Evolutionary conservation across 2,113 vertebrate species (phyloP).

Genomic region (Mobula birostris): DNA sequence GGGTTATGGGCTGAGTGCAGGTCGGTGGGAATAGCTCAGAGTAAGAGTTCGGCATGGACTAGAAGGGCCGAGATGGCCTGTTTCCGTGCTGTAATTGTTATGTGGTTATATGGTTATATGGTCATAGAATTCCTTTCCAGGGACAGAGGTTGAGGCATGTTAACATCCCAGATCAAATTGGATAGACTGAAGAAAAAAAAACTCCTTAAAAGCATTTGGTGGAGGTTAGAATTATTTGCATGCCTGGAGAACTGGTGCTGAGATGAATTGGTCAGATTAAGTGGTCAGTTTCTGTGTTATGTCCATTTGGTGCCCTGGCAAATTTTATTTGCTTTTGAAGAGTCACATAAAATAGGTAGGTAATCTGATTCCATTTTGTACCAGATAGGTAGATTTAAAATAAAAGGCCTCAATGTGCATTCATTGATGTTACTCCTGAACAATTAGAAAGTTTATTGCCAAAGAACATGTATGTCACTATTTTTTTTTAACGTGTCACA

Average conservation of each 20-base stretch:
- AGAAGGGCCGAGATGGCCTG: too few relatives aligned
- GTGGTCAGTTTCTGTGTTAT: background rate
- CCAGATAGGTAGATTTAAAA: background rate
- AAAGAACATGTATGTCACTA: too few relatives aligned
- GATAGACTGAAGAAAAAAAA: background rate
- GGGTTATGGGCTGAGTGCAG: too few relatives aligned
- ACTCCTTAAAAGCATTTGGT: background rate
- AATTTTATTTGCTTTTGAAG: background rate
- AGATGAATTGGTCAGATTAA: background rate
- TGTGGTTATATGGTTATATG: too few relatives aligned
- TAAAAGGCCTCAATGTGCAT: background rate
- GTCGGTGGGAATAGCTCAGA: too few relatives aligned
- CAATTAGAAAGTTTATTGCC: too few relatives aligned
- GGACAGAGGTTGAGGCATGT: background rate
- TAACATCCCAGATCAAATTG: background rate
- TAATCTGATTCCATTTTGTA: background rate
- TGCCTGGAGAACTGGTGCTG: background rate
- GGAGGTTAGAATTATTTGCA: background rate
- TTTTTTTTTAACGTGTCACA: too few relatives aligned
- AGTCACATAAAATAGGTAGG: background rate
- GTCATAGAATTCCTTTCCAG: background rate
- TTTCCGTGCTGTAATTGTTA: too few relatives aligned
- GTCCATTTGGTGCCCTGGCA: background rate
- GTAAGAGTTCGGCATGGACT: too few relatives aligned
- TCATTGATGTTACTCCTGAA: too few relatives aligned